Evolutionary conservation across 2,797 vertebrate genomes (phyloP).

Genomic region (Lepus townsendii): DNA sequence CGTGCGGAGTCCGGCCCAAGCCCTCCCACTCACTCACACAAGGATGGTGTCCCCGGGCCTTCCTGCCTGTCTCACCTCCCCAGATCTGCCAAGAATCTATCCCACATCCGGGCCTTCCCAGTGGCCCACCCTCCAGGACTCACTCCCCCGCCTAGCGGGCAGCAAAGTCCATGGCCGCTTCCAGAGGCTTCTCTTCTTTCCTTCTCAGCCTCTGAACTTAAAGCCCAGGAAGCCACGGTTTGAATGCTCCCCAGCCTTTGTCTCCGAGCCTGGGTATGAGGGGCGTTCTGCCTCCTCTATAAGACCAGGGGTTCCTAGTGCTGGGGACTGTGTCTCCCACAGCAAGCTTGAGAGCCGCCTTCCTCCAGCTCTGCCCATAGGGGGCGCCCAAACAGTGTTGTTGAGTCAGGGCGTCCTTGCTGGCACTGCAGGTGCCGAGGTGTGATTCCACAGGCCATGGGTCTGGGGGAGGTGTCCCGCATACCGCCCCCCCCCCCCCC

Average conservation of each 20-base stretch:
- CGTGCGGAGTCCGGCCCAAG: not conserved
- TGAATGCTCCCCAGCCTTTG: not conserved
- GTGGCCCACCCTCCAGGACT: not conserved
- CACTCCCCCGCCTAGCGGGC: not conserved
- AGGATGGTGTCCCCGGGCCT: not conserved
- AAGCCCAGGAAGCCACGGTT: not conserved
- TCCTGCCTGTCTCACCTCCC: not conserved
- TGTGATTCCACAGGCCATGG: not conserved
- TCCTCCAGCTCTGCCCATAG: conserved; percentile 64
- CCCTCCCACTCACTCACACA: not conserved
- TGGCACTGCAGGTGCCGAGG: accelerated
- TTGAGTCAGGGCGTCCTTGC: not conserved
- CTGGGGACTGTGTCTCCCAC: accelerated
- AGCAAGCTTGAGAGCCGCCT: accelerated
- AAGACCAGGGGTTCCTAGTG: not conserved
- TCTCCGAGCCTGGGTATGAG: not conserved
- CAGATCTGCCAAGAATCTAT: not conserved
- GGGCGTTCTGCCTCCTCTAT: not conserved
- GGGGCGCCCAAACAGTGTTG: conserved; percentile 80
- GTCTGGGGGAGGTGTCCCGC: not conserved
- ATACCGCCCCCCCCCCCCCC: too few relatives aligned
- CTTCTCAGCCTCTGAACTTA: not conserved
- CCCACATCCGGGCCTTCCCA: not conserved
- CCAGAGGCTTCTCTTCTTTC: conserved; percentile 2
- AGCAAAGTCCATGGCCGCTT: not conserved